Evolutionary conservation across 2,797 vertebrate species (phyloP).

Genomic region (Eupleurogrammus muticus): DNA sequence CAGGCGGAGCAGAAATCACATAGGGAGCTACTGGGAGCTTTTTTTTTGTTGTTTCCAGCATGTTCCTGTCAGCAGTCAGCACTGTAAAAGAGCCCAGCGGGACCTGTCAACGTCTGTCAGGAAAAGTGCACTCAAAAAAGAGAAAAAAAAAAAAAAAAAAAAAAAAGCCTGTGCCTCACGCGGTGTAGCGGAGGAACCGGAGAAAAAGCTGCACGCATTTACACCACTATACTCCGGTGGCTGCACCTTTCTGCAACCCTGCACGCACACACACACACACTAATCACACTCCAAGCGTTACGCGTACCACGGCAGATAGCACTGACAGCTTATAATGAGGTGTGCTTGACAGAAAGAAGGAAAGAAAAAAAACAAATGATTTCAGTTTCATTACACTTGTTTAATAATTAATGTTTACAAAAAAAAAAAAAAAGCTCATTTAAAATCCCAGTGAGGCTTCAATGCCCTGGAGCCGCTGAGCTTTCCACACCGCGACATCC

Average conservation of each 20-base stretch:
- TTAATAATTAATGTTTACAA: conserved; percentile 2
- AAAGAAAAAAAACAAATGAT: conserved; percentile 22
- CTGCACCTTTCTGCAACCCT: conserved; percentile 29
- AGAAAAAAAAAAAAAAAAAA: too few relatives aligned
- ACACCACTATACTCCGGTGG: conserved; percentile 47
- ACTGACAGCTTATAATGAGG: conserved; percentile 3
- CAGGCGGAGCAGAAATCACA: conserved; percentile 47
- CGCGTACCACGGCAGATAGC: not conserved
- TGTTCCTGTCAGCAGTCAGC: conserved; percentile 68
- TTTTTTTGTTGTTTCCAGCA: conserved; percentile 60
- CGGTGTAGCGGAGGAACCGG: conserved; percentile 49
- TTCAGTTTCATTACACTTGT: conserved; percentile 22
- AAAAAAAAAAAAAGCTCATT: conserved; percentile 1
- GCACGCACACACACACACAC: conserved; percentile 13
- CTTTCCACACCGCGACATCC: not conserved
- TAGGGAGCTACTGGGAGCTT: conserved; percentile 42
- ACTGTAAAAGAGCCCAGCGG: conserved; percentile 61
- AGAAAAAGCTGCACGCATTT: conserved; percentile 43
- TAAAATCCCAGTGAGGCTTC: conserved; percentile 4
- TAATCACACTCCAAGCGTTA: conserved; percentile 14
- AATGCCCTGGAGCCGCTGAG: not conserved
- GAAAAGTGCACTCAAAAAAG: conserved; percentile 41
- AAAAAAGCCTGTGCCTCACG: conserved; percentile 43
- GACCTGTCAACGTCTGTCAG: conserved; percentile 64
- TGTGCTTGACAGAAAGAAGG: conserved; percentile 11